phyloP scores from a whole-genome alignment of 2,888 invertebrate species.

The Alitta virens region DNA sequence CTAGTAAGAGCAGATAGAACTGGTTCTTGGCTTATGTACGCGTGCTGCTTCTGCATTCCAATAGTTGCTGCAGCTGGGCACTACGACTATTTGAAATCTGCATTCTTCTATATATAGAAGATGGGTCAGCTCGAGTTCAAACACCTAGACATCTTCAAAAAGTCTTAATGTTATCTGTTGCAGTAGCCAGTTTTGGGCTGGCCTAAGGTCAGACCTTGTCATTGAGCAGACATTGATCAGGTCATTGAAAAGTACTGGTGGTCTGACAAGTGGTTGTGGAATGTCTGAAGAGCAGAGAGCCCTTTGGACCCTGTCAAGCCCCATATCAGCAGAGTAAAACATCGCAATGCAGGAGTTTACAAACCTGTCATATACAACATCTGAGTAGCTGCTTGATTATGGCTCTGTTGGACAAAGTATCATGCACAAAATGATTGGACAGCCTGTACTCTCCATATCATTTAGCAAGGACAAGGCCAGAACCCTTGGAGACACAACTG shows the following conservation, averaged over 20 bases:
- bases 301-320: too few relatives aligned
- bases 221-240: too few relatives aligned
- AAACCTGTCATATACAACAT: conserved; percentile 6
- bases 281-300: too few relatives aligned
- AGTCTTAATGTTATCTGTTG: too few relatives aligned
- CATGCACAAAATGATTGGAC: conserved; percentile 23
- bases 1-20: conserved; percentile 18
- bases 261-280: too few relatives aligned
- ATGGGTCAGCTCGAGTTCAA: conserved; percentile 1
- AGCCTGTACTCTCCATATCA: conserved; percentile 19
- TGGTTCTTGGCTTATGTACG: conserved; percentile 20
- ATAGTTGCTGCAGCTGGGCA: too few relatives aligned
- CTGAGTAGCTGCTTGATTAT: conserved; percentile 14
- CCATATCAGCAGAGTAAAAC: too few relatives aligned
- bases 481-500: conserved; percentile 4
- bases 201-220: too few relatives aligned
- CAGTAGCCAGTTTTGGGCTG: too few relatives aligned
- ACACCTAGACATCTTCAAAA: conserved; percentile 6
- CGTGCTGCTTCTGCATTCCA: too few relatives aligned
- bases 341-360: conserved; percentile 21
- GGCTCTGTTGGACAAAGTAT: conserved; percentile 16
- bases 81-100: conserved; percentile 24
- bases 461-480: conserved; percentile 15
- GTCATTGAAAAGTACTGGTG: too few relatives aligned
- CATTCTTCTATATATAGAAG: conserved; percentile 13